phyloP scores from a whole-genome alignment of 2,113 vertebrate species.

The Microcebus jonahi region DNA sequence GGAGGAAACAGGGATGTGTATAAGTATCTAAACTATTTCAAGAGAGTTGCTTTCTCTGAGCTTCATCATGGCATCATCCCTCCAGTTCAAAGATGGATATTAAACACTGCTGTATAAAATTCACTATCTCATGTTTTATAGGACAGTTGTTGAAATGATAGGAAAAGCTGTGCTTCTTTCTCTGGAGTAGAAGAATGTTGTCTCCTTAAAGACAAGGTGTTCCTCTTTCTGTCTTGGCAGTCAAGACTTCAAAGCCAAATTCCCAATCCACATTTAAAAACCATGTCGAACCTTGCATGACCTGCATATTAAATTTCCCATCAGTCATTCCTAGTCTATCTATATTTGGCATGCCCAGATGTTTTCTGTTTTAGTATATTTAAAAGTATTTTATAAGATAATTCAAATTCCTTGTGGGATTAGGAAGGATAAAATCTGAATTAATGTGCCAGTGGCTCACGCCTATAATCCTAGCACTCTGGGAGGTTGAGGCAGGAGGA shows the following conservation, averaged over 20 bases:
- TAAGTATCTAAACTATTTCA: not conserved
- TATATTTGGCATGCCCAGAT: not conserved
- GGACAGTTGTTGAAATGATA: not conserved
- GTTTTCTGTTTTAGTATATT: conserved; percentile 24
- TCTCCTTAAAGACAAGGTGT: not conserved
- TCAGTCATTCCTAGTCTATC: not conserved
- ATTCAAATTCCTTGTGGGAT: conserved; percentile 44
- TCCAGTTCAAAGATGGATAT: not conserved
- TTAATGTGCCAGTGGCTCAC: not conserved
- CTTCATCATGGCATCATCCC: not conserved
- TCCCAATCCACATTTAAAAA: conserved; percentile 38
- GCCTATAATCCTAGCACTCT: no score
- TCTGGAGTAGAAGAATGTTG: not conserved
- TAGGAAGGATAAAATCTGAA: not conserved
- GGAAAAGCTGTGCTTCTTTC: not conserved
- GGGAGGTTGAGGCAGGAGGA: no score
- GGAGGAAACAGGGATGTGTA: not conserved
- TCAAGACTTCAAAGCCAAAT: conserved; percentile 32
- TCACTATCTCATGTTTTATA: not conserved
- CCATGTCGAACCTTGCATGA: not conserved
- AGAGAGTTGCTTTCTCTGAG: not conserved
- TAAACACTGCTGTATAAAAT: not conserved
- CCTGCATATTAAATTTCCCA: not conserved
- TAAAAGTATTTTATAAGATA: conserved; percentile 35
- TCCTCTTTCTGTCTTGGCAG: not conserved